Conservation (phyloP, 2,888 invertebrate genomes). For the Mylabris sibirica region DNA sequence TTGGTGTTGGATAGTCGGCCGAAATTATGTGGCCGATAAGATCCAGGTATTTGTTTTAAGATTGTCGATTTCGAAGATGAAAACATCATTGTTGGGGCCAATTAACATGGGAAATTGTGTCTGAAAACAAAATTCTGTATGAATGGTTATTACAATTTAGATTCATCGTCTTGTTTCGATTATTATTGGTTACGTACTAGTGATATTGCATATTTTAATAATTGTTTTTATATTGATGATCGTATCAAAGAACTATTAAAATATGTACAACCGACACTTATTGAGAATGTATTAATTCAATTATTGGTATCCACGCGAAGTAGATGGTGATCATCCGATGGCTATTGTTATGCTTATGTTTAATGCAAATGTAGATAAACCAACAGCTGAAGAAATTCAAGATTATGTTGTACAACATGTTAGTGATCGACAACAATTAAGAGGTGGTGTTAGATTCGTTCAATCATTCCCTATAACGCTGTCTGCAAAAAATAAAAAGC, state of each 20-base stretch:
- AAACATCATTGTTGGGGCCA: conserved; percentile 49
- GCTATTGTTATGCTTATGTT: conserved; percentile 49
- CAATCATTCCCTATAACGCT: conserved; percentile 51
- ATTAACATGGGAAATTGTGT: conserved; percentile 64
- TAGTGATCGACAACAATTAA: conserved; percentile 50
- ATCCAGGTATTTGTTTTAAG: conserved; percentile 50
- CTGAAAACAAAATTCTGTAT: conserved; percentile 57
- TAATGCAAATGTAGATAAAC: conserved; percentile 27
- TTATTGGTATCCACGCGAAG: conserved; percentile 53
- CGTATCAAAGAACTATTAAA: conserved; percentile 65
- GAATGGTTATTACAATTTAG: conserved; percentile 63
- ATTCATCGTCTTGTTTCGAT: conserved; percentile 60
- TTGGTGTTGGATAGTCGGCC: conserved; percentile 48
- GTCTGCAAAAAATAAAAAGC: conserved; percentile 52
- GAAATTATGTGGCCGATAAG: conserved; percentile 46
- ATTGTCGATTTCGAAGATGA: conserved; percentile 51
- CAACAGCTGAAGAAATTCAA: conserved; percentile 46
- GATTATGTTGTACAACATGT: conserved; percentile 48
- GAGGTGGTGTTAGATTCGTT: too few species aligned
- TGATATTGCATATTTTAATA: conserved; percentile 64
- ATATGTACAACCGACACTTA: conserved; percentile 60
- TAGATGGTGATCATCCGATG: conserved; percentile 54
- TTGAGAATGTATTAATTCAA: conserved; percentile 49
- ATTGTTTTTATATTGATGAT: conserved; percentile 63
- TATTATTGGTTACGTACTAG: conserved; percentile 65